Conservation (phyloP, 2,113 vertebrate species). For the Protomyctophum bolini region DNA sequence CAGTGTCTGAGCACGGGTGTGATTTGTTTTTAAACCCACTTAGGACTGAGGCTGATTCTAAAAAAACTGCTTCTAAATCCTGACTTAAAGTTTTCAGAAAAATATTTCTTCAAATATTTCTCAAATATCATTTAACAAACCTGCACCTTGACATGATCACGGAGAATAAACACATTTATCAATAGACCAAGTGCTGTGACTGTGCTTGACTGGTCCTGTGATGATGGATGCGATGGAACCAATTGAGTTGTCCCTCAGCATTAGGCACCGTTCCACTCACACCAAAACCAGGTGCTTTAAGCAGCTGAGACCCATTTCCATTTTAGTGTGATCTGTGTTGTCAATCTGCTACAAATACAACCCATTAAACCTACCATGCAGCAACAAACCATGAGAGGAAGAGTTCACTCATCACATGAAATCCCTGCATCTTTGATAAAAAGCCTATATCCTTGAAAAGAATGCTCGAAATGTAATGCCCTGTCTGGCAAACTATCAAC, state of each 20-base stretch:
- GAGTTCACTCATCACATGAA: slow-evolving; percentile 16
- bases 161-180: too few relatives aligned
- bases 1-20: too few relatives aligned
- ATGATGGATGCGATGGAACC: slow-evolving; percentile 14
- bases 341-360: neutral
- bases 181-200: too few relatives aligned
- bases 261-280: slow-evolving; percentile 53
- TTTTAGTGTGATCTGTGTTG: neutral
- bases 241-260: slow-evolving; percentile 30
- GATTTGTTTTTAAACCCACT: too few relatives aligned
- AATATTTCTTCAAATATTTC: too few relatives aligned
- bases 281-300: slow-evolving; percentile 28
- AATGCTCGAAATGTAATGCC: neutral
- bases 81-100: too few relatives aligned
- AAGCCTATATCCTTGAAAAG: neutral
- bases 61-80: too few relatives aligned
- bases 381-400: slow-evolving; percentile 1
- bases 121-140: too few relatives aligned
- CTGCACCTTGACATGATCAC: too few relatives aligned
- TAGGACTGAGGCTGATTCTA: too few relatives aligned
- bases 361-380: neutral
- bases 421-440: neutral
- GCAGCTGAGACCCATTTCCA: slow-evolving; percentile 30
- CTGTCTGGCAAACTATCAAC: too few relatives aligned
- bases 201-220: too few relatives aligned